Evolutionary conservation across 23 tunicate species (phyloP).

Genomic region (Halocynthia aurantium): DNA sequence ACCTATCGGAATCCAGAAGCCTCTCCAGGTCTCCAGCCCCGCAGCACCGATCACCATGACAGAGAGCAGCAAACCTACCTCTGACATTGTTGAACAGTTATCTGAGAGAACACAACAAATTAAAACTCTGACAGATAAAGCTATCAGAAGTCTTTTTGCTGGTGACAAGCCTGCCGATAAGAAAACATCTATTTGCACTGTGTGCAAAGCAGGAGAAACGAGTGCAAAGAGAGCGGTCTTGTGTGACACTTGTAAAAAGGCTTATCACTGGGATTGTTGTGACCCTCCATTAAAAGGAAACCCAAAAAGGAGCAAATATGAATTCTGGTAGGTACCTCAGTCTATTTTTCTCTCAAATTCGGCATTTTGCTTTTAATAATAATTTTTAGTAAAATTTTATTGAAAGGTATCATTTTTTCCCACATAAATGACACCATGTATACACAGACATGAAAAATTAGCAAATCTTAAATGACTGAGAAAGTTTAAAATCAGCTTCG

Average conservation of each 20-base stretch:
- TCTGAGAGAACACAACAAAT: background rate
- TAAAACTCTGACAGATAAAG: background rate
- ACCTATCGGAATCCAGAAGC: too few species aligned
- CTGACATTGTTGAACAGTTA: background rate
- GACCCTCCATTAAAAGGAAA: conserved; percentile 49
- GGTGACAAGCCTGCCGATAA: background rate
- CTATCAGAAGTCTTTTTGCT: background rate
- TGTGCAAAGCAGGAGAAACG: too few species aligned
- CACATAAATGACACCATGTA: too few species aligned
- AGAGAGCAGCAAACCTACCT: background rate
- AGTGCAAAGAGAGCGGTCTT: too few species aligned
- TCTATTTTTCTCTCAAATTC: background rate
- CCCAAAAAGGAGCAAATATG: conserved; percentile 28
- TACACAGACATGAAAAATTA: too few species aligned
- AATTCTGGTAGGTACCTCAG: conserved; percentile 34
- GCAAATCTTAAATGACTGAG: too few species aligned
- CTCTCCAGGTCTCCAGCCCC: too few species aligned
- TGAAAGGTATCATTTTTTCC: too few species aligned
- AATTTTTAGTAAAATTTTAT: background rate
- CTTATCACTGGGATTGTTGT: conserved; percentile 79
- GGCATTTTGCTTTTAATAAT: background rate
- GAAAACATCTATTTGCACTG: too few species aligned
- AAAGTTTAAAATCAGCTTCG: too few species aligned
- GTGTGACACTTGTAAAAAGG: conserved; percentile 38
- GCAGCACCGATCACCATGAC: too few species aligned